Evolutionary conservation across 2,113 vertebrate species (phyloP).

Genomic region (Sylvia atricapilla): DNA sequence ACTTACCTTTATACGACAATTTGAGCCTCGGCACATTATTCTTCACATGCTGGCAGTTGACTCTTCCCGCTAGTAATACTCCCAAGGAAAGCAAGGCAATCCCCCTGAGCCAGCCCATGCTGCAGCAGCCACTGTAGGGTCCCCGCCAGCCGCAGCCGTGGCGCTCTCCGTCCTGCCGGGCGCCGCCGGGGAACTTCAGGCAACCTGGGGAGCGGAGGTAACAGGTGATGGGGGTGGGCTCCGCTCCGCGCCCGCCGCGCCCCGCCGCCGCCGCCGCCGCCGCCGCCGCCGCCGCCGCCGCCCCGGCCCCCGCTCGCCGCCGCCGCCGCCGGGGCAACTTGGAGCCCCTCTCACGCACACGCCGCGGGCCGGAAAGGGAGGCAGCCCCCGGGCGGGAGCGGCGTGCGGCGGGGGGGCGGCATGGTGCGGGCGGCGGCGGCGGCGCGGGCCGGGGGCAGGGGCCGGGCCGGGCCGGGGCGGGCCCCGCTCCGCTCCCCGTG

Average conservation of each 20-base stretch:
- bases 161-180: constrained; percentile 66
- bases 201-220: constrained; percentile 80
- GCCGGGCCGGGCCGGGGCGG: too few relatives aligned
- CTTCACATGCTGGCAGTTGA: constrained; percentile 81
- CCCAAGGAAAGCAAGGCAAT: constrained; percentile 83
- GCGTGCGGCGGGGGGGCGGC: too few relatives aligned
- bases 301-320: constrained; percentile 23
- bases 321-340: background rate
- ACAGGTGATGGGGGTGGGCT: constrained; percentile 80
- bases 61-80: constrained; percentile 77
- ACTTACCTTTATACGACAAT: constrained; percentile 95
- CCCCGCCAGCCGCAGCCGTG: constrained; percentile 58
- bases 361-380: too few relatives aligned
- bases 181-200: constrained; percentile 73
- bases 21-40: constrained; percentile 90
- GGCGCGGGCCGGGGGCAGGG: too few relatives aligned
- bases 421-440: too few relatives aligned
- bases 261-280: constrained; percentile 37
- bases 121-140: constrained; percentile 65
- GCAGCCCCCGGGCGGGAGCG: too few relatives aligned
- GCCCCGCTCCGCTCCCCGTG: too few relatives aligned
- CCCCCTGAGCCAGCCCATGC: constrained; percentile 87
- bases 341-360: too few relatives aligned
- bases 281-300: background rate
- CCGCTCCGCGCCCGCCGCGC: constrained; percentile 26